A percentile compares a stretch with the other conserved stretches of the same genome.
phyloP scores from a whole-genome alignment of 2,888 invertebrate species.

The Uropetala carovei region DNA sequence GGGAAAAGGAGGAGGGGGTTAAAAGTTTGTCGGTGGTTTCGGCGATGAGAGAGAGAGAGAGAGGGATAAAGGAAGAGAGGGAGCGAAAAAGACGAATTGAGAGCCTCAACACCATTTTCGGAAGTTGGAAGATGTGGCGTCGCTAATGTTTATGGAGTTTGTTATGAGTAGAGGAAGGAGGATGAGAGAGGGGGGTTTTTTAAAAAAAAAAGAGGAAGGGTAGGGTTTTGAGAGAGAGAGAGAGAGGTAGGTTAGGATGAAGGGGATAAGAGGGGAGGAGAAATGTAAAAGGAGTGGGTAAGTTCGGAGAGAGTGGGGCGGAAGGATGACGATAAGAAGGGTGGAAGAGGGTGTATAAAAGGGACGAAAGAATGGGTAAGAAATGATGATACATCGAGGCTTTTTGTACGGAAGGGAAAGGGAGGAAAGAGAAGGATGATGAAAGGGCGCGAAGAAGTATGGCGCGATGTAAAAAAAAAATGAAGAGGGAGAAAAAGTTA shows the following conservation, averaged over 20 bases:
- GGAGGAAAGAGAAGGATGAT: background rate
- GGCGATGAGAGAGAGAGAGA: background rate
- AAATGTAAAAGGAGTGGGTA: background rate
- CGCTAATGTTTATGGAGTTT: conserved; percentile 35
- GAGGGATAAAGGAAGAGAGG: background rate
- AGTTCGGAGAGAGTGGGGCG: background rate
- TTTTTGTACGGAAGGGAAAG: background rate
- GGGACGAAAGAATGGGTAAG: conserved; percentile 16
- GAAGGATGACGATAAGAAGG: background rate
- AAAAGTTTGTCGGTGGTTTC: background rate
- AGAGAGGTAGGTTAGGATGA: too few relatives aligned
- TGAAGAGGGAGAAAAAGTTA: background rate
- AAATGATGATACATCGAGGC: conserved; percentile 26
- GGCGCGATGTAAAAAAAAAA: background rate
- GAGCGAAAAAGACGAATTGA: background rate
- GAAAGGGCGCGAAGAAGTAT: too few relatives aligned
- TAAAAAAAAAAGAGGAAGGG: too few relatives aligned
- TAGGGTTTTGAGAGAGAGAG: too few relatives aligned
- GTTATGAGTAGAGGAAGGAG: background rate
- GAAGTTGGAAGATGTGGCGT: conserved; percentile 13
- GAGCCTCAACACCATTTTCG: conserved; percentile 35
- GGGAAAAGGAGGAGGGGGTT: background rate
- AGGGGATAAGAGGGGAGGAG: too few relatives aligned
- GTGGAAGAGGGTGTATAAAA: background rate
- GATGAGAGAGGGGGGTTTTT: background rate